Base-by-base conservation (phyloP, 2,888 invertebrate species). In the Merodon equestris region DNA sequence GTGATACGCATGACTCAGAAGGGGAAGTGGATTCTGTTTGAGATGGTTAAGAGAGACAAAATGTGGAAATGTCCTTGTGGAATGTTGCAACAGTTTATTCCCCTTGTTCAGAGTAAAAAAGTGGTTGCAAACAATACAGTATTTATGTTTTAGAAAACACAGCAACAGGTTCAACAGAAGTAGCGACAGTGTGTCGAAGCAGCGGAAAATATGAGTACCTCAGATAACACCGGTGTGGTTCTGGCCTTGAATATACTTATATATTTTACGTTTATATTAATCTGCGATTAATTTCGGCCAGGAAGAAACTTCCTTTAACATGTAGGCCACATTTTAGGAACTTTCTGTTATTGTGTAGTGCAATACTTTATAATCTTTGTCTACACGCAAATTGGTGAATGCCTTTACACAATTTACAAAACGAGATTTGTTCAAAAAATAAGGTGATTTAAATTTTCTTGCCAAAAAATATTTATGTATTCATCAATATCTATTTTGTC, bases 1-100 rank as follows among this genome's bases (percentile, higher is more conserved):
- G 0, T 17, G 13, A 12, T 51, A 51, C 71, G 71, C 71, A 72
- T 72, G 71, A 14, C 18, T 15, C 1, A 9, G 63, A 9, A 56
- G 51, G 12, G 57, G 64, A 57, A 57, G 15, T 63, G 64, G 63
- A 72, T 48, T 48, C 15, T 36, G 57, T 57, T 72, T 13, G 36
- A 1, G 10, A 12, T n/a, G 9, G 36, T 50, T 45, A 67, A 67
- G 67, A 51, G 67, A 67, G 5, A 3, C 4, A 10, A 5, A 15
- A 18, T 13, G 13, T 38, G 36, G 36, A 36, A 17, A 10, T 17
- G 42, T 36, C 44, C 53, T 51, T 63, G 34, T 63, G 18, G 10
- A 10, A 40, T n/a, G 47, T 15, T 47, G 66, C 56, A 66, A 66
- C 66, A 56, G 66, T 47, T 56, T 18, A 15, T 48, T 14, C 47